Evolutionary conservation across 2,113 vertebrate genomes (phyloP).

Genomic region (Gobio gobio): DNA sequence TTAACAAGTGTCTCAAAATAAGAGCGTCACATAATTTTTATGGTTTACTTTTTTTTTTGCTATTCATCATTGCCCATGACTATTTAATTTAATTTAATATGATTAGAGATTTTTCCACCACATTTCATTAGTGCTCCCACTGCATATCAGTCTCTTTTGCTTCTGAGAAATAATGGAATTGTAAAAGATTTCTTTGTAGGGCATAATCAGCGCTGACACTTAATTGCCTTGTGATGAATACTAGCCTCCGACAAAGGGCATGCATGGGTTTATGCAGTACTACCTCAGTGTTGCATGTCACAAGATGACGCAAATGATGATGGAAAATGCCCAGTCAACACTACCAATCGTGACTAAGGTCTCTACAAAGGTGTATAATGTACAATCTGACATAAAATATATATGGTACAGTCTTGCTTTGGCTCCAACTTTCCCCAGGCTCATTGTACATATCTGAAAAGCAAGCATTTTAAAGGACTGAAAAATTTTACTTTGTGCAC

Average conservation of each 20-base stretch:
- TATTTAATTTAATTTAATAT: no score
- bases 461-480: neutral
- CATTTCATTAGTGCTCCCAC: neutral
- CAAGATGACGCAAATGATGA: neutral
- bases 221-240: conserved; percentile 3
- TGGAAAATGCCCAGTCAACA: neutral
- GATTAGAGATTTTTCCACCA: neutral
- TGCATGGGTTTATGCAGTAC: neutral
- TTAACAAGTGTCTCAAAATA: neutral
- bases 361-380: neutral
- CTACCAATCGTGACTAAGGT: neutral
- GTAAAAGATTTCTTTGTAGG: neutral
- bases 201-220: neutral
- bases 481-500: neutral
- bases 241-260: neutral
- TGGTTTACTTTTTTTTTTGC: neutral
- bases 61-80: neutral
- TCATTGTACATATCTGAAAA: neutral
- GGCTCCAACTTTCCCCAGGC: neutral
- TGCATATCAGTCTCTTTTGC: neutral
- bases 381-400: neutral
- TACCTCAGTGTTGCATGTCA: neutral
- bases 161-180: neutral
- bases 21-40: neutral
- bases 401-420: neutral